Evolutionary conservation across 1,140 invertebrate species (phyloP).

Genomic region (Drosophila malerkotliana): DNA sequence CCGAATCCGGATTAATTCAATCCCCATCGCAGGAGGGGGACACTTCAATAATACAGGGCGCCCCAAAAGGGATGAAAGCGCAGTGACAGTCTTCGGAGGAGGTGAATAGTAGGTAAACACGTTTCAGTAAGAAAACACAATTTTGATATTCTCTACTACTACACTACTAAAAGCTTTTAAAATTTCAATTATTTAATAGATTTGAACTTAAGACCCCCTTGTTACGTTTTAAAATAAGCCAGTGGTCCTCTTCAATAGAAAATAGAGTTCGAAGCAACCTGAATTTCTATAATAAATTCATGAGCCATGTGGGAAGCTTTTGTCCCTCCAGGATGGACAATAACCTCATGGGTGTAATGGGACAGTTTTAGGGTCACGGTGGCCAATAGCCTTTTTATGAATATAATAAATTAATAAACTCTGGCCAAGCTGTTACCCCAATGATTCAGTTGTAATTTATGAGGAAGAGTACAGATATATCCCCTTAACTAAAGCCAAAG

Average conservation of each 20-base stretch:
- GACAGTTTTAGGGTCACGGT: no score
- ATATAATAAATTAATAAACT: slow-evolving; percentile 17
- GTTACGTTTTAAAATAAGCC: background rate
- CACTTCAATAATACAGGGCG: slow-evolving; percentile 9
- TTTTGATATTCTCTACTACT: background rate
- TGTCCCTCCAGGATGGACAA: background rate
- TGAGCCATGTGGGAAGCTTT: background rate
- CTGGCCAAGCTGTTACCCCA: slow-evolving; percentile 23
- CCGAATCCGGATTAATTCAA: slow-evolving; percentile 62
- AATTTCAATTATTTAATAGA: background rate
- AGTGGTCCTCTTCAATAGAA: background rate
- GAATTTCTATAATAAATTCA: background rate
- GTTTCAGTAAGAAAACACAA: background rate
- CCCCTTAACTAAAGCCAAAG: no score
- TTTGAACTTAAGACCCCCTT: background rate
- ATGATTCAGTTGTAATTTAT: background rate
- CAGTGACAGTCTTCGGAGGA: background rate
- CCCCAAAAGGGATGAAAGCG: slow-evolving; percentile 11
- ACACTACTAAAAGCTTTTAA: background rate
- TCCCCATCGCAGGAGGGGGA: slow-evolving; percentile 32
- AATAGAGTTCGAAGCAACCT: background rate
- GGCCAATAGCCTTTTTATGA: background rate
- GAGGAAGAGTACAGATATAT: background rate
- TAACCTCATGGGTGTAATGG: background rate
- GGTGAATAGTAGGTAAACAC: background rate